These are phyloP conservation scores for Lagria hirta DNA, from an alignment of 2,888 invertebrate genomes.

Conservation along the genomic window DNA sequence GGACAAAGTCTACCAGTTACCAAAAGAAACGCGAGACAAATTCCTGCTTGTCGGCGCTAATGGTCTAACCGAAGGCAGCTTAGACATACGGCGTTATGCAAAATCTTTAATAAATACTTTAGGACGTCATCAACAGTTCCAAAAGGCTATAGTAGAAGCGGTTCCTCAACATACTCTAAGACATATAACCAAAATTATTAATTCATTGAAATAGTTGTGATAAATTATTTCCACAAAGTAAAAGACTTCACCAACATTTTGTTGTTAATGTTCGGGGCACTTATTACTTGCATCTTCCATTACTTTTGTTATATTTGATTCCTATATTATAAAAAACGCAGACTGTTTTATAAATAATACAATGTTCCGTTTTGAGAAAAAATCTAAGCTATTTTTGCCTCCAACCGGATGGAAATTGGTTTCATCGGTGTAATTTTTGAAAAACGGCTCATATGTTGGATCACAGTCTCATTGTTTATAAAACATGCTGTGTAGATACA, in stretches of 20 bases:
- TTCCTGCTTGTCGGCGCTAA: conserved; percentile 80
- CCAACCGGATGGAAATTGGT: too few relatives aligned
- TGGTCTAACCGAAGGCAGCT: conserved; percentile 80
- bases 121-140: conserved; percentile 73
- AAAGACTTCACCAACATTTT: conserved; percentile 13
- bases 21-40: conserved; percentile 76
- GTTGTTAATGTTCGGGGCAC: conserved; percentile 12
- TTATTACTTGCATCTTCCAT: conserved; percentile 22
- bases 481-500: too few relatives aligned
- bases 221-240: conserved; percentile 8
- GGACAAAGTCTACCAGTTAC: conserved; percentile 69
- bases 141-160: conserved; percentile 74
- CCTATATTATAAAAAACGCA: conserved; percentile 12
- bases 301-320: conserved; percentile 13
- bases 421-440: too few relatives aligned
- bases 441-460: too few relatives aligned
- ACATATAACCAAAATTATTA: conserved; percentile 81
- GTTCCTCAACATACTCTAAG: conserved; percentile 77
- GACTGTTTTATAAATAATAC: too few relatives aligned
- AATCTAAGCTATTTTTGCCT: too few relatives aligned
- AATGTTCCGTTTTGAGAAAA: too few relatives aligned
- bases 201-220: conserved; percentile 54
- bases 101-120: conserved; percentile 75
- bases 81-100: conserved; percentile 78
- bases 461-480: too few relatives aligned